Evolutionary conservation across 1,140 invertebrate genomes (phyloP), one percentile per base, ranked within the genome.

Genomic region (Dolichoris vasculosae): DNA sequence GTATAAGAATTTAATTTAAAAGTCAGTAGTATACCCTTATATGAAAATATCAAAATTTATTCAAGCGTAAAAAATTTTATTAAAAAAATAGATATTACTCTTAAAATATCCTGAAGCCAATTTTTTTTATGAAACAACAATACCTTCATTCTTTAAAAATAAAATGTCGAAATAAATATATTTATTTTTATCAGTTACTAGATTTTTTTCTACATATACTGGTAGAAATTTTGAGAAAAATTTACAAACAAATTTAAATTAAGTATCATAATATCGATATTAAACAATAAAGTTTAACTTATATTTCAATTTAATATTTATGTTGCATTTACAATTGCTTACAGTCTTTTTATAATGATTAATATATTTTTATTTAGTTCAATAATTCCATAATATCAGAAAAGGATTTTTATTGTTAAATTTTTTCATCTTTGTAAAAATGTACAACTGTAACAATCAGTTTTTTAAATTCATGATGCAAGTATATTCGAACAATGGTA

Each of bases 141-240:
- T 15, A 67, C 35, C 30, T 9, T 8, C 13, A 35, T 67, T 35
- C 35, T 7, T 67, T 9, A 3, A 32, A 67, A 32, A 32, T 67
- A 32, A 30, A 15, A 15, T 67, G 30, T 32, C 30, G 30, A 32
- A 32, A 67, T 67, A 43, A 1, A 40, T 30, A 20, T 2, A 23
- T 43, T 73, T 73, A 43, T 40, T 43, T 73, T 26, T 73, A 73
- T 26, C 38, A 73, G 43, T 73, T 26, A 73, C 69, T 73, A 43
- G 3, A 26, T 73, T 40, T 73, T 8, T 67, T 17, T 30, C 26
- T 64, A 64, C 7, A 67, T 35, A 13, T 15, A 35, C 35, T 11
- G 20, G 9, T 51, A 13, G 11, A 51, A 51, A 51, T 51, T 2
- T 15, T 17, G 48, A 17, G 15, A 17, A 51, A 51, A 51, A 17